Base-by-base conservation (phyloP, 2,113 vertebrate genomes). In the Anhinga rufa region DNA sequence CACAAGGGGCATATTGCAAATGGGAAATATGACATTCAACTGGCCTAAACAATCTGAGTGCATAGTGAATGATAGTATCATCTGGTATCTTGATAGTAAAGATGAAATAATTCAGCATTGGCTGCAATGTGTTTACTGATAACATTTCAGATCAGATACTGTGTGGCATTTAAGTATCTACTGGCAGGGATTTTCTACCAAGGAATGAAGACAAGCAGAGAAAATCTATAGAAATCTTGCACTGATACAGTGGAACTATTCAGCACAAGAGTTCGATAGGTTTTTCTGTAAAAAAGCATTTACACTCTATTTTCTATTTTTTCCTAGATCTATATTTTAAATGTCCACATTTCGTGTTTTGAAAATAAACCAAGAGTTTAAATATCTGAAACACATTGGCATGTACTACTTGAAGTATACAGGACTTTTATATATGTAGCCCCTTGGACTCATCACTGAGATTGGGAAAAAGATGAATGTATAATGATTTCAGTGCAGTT, bases 171-270 rank as follows among this genome's bases (percentile, higher is more conserved):
- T 92, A 38, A 77, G 40, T 86, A 78, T 57, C 75, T 86, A 29
- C 46, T 65, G 32, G 36, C 42, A 82, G 49, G 76, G 42, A 90
- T 89, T 97, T 96, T 95, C 81, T 32, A 83, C 93, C 85, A 95
- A 61, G 48, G 14, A 65, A 62, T 70, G 71, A 72, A 91, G n/a
- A 51, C 78, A 68, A 85, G 57, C 32, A 38, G 60, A 79, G 42
- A 91, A 95, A 82, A 91, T 96, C 78, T 92, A 72, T 92, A 88
- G 22, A 95, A 91, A 61, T 80, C 65, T 76, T 52, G 17, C 4
- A 4, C 21, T 82, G 70, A 36, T 85, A 90, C 26, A 80, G 95
- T 79, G 62, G 24, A 95, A 85, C 24, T 54, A 51, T 93, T 95
- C 77, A 66, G 29, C 21, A 52, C 40, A 65, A n/a, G 40, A 86